A percentile compares a stretch with the other conserved stretches of the same genome.
Conservation (phyloP, 1,140 invertebrate genomes). For the Diabrotica virgifera region DNA sequence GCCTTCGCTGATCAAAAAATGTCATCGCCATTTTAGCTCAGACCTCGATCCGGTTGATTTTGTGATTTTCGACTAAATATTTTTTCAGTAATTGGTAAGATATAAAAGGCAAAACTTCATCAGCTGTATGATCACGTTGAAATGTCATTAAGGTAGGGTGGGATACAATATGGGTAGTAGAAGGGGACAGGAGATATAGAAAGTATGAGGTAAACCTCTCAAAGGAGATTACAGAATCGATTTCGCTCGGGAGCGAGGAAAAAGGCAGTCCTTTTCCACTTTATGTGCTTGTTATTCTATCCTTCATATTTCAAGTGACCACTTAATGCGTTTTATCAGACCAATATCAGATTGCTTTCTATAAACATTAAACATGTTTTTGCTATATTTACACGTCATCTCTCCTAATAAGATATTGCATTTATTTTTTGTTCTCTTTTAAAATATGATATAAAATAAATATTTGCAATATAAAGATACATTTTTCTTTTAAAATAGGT, state of each 20-base stretch:
- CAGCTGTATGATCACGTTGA: conserved; percentile 10
- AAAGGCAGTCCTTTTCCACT: conserved; percentile 35
- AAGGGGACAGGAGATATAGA: conserved; percentile 10
- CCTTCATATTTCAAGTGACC: conserved; percentile 41
- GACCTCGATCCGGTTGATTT: background rate
- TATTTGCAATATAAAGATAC: too few relatives aligned
- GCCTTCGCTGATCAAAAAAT: background rate
- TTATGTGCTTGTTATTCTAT: conserved; percentile 42
- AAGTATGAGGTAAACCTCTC: conserved; percentile 29
- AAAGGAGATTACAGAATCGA: conserved; percentile 38
- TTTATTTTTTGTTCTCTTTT: too few relatives aligned
- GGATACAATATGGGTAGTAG: conserved; percentile 11
- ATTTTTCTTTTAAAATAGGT: too few relatives aligned
- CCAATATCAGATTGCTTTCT: conserved; percentile 36
- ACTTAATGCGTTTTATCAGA: conserved; percentile 40
- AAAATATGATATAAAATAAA: too few relatives aligned
- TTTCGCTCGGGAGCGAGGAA: conserved; percentile 31
- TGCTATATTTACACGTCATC: too few relatives aligned
- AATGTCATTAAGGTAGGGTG: conserved; percentile 7
- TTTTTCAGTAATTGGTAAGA: conserved; percentile 2
- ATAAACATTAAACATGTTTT: conserved; percentile 1
- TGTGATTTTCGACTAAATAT: background rate
- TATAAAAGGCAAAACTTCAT: conserved; percentile 10
- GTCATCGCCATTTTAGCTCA: background rate
- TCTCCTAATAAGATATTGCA: too few relatives aligned